Base-by-base conservation (phyloP, 1,140 invertebrate genomes). In the Heterodera schachtii region DNA sequence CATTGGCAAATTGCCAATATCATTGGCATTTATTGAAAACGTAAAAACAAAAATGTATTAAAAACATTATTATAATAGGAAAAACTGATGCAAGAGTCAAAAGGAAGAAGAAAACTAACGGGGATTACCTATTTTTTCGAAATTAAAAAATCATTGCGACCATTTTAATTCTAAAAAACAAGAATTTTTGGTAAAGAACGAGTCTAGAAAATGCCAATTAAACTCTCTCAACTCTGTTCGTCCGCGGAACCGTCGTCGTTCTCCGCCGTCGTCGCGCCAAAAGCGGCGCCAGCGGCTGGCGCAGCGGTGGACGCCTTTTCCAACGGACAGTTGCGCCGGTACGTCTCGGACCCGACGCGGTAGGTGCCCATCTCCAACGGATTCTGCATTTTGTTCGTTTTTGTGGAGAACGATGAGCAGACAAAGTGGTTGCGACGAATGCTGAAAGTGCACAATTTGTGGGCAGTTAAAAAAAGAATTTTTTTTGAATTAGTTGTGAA, bases 291-390 rank as follows among this genome's bases (percentile, higher is more conserved):
- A 44, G 60, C 76, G 21, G 77, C 77, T 7, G 77, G 77, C 11
- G 31, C 44, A 69, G 57, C 44, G 19, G 64, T 78, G 70, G 47
- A 52, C 57, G 49, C 44, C 64, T 47, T 69, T 49, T 78, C 77
- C 66, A 78, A 44, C 31, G 77, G 77, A 78, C 57, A 78, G 70
- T 78, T 78, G 47, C 77, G 77, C 31, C 77, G 21, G 66, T 78
- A 78, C 9, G n/a, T 78, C 70, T 78, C 64, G 31, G 21, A 41
- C 70, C 64, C 77, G 47, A 78, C 77, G n/a, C 70, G 64, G 9
- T 78, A 78, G n/a, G 77, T 71, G 43, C 60, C 47, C 9, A 69
- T 19, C 16, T 44, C 64, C 21, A 78, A 49, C 31, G 77, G 77
- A 43, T 78, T 78, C 43, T 78, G 77, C 77, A 78, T 79, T 57